A percentile compares a stretch with the other conserved stretches of the same genome.
phyloP scores from a whole-genome alignment of 2,113 vertebrate species.

The Mesoclemmys tuberculata region DNA sequence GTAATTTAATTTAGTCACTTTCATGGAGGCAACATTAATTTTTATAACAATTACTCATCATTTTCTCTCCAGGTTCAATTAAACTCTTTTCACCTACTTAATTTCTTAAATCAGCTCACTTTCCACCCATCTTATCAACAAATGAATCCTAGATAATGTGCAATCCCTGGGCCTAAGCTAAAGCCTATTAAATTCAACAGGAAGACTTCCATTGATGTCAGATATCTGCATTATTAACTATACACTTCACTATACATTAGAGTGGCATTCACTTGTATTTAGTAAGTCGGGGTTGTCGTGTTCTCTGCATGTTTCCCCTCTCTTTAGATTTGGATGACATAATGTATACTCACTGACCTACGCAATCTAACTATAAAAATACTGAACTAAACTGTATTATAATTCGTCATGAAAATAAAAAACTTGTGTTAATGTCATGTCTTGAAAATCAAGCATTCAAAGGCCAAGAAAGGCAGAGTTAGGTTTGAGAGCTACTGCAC shows the following conservation, averaged over 20 bases:
- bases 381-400: not conserved
- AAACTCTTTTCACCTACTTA: not conserved
- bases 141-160: not conserved
- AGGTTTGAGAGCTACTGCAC: not conserved
- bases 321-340: not conserved
- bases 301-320: constrained; percentile 20
- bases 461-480: not conserved
- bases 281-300: constrained; percentile 37
- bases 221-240: constrained; percentile 14
- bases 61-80: not conserved
- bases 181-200: not conserved
- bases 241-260: not conserved
- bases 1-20: not conserved
- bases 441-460: not conserved
- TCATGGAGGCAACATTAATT: not conserved
- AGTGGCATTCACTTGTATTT: constrained; percentile 20
- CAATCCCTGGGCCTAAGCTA: not conserved
- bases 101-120: not conserved
- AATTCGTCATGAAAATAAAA: not conserved
- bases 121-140: not conserved
- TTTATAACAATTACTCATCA: not conserved
- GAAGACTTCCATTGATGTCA: not conserved
- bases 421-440: not conserved
- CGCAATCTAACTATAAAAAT: not conserved
- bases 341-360: constrained; percentile 16